These are phyloP conservation scores for Eristalinus sepulchralis DNA, from an alignment of 2,888 invertebrate genomes.

Conservation along the genomic window DNA sequence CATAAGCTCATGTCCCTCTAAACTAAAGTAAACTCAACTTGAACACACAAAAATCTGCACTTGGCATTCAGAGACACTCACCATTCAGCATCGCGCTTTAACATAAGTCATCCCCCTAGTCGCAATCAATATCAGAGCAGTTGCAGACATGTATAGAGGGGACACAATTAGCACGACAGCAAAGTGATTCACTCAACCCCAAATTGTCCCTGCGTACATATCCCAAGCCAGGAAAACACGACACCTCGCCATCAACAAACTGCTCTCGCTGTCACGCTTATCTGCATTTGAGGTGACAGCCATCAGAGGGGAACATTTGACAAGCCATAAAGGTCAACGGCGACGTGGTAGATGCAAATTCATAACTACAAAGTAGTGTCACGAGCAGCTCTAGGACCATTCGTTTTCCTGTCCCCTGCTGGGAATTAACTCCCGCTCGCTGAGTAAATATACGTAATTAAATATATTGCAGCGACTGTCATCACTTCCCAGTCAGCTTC, in stretches of 20 bases:
- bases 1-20: too few relatives aligned
- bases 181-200: neutral
- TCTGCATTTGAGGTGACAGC: neutral
- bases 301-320: neutral
- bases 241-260: neutral
- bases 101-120: neutral
- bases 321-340: neutral
- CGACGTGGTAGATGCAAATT: constrained; percentile 11
- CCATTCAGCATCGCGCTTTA: neutral
- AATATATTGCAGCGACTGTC: constrained; percentile 60
- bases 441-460: constrained; percentile 60
- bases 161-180: neutral
- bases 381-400: constrained; percentile 4
- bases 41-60: neutral
- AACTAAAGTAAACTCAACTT: too few relatives aligned
- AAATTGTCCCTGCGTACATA: neutral
- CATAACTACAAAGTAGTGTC: constrained; percentile 36
- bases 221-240: neutral
- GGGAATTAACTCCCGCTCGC: constrained; percentile 51
- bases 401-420: neutral
- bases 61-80: neutral
- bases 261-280: neutral
- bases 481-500: constrained; percentile 54
- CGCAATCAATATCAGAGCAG: neutral
- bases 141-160: neutral